Evolutionary conservation across 2,113 vertebrate genomes (phyloP), one percentile per base, ranked within the genome.

Genomic region (Furnarius figulus): DNA sequence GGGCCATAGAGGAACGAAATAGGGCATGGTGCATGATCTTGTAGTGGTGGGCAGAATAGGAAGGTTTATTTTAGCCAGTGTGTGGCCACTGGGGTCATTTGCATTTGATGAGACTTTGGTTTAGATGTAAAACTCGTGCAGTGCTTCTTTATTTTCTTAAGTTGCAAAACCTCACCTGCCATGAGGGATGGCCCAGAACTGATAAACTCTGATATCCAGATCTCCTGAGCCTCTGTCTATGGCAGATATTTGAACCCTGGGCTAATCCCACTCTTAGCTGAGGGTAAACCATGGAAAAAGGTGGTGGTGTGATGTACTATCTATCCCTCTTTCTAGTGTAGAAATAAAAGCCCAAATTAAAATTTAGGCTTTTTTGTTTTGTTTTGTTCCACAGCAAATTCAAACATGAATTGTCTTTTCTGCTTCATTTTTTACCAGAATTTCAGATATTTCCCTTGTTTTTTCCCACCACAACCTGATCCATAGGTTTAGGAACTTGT

Each of bases 11-110:
- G 31, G 25, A 71, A 63, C n/a, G 11, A 20, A 49, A 28, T 37
- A 13, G 18, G 35, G 3, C 47, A 25, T 0, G 0, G 17, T 59
- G 15, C 3, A 49, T 35, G 4, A 14, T 47, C 35, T 70, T 58
- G 33, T 42, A 24, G 21, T 39, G 61, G 11, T 1, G 14, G 35
- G 25, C 28, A 49, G 18, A 76, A 71, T 10, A 52, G 17, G 42
- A 88, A 56, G 37, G 37, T 78, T 66, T 85, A 50, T 40, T 90
- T 76, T 27, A 65, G 19, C 35, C 30, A 52, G 31, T 18, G 82
- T 25, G 18, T 49, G 27, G 37, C 53, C 49, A 52, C 18, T 27
- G 27, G 14, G 73, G 67, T 61, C 19, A 56, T 76, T 40, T 83
- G 24, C 18, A 44, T 86, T 85, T 76, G 37, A 30, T 53, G 40